Base-by-base conservation (phyloP, 2,113 vertebrate species). In the Barbus barbus region DNA sequence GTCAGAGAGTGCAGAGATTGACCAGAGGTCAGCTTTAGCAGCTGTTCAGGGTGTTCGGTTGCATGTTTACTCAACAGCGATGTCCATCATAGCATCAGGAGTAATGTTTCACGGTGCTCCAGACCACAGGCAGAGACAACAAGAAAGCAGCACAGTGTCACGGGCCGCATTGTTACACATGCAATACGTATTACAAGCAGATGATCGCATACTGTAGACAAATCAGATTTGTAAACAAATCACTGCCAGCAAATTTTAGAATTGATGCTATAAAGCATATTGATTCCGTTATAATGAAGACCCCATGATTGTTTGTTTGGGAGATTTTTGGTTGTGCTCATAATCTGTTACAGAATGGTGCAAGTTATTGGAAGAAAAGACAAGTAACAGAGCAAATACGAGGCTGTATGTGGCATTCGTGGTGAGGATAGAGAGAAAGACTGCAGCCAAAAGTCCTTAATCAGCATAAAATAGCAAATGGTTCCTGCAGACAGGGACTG, bases 21-120 rank as follows among this genome's bases (percentile, higher is more conserved):
- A 88, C 87, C 18, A 73, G 86, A 83, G 85, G 86, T 90, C 86
- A 44, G 33, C 87, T 63, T 83, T 87, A 83, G 89, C 91, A 93
- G 92, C 91, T 93, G 93, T 92, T 89, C 83, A 87, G 88, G 91
- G 93, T 93, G 91, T 96, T 93, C 88, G 89, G 90, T 96, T 95
- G 91, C 94, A 84, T 92, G 90, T 96, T 94, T 94, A 92, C 94
- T 93, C 93, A 91, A 90, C 92, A 94, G 92, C 88, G 65, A 88
- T 84, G 83, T 86, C 74, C 80, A 53, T 86, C 53, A 60, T 82
- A 73, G 87, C 86, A 69, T 81, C 26, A 63, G 18, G 81, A 86
- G 83, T 88, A 88, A 89, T 86, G 79, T 61, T 90, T 84, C 78
- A 86, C 83, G 67, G 81, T 53, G 60, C 12, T 26, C 12, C 73